phyloP scores from a whole-genome alignment of 1,140 invertebrate species.

The Charaxes varanes region DNA sequence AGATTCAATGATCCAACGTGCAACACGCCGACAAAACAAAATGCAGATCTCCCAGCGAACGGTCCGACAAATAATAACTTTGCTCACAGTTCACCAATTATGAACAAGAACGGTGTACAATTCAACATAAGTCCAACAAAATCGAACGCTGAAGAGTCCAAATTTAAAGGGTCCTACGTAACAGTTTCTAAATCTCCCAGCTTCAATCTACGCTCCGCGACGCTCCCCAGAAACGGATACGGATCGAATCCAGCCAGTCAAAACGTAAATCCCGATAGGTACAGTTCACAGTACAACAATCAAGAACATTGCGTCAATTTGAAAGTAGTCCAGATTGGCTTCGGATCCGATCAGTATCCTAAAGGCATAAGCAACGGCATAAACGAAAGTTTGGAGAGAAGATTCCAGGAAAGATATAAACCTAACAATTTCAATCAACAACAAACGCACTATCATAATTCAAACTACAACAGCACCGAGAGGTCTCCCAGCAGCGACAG shows the following conservation, averaged over 20 bases:
- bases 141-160: slow-evolving; percentile 61
- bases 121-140: slow-evolving; percentile 67
- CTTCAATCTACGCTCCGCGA: slow-evolving; percentile 78
- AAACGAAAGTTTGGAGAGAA: slow-evolving; percentile 74
- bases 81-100: slow-evolving; percentile 69
- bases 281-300: slow-evolving; percentile 71
- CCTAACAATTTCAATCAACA: slow-evolving; percentile 60
- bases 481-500: slow-evolving; percentile 60
- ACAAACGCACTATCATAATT: slow-evolving; percentile 51
- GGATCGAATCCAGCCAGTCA: slow-evolving; percentile 57
- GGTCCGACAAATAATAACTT: slow-evolving; percentile 49
- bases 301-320: slow-evolving; percentile 71
- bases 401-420: slow-evolving; percentile 64
- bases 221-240: slow-evolving; percentile 82
- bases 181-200: slow-evolving; percentile 67
- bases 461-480: slow-evolving; percentile 62
- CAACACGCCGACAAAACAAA: slow-evolving; percentile 53
- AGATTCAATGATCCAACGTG: slow-evolving; percentile 82
- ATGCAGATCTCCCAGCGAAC: slow-evolving; percentile 29
- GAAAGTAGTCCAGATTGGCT: slow-evolving; percentile 74
- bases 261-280: slow-evolving; percentile 68
- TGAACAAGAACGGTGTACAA: slow-evolving; percentile 66
- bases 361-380: slow-evolving; percentile 64
- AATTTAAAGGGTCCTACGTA: slow-evolving; percentile 55
- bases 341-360: slow-evolving; percentile 60